Conservation (phyloP, 2,113 vertebrate genomes). For the Rhinichthys klamathensis region DNA sequence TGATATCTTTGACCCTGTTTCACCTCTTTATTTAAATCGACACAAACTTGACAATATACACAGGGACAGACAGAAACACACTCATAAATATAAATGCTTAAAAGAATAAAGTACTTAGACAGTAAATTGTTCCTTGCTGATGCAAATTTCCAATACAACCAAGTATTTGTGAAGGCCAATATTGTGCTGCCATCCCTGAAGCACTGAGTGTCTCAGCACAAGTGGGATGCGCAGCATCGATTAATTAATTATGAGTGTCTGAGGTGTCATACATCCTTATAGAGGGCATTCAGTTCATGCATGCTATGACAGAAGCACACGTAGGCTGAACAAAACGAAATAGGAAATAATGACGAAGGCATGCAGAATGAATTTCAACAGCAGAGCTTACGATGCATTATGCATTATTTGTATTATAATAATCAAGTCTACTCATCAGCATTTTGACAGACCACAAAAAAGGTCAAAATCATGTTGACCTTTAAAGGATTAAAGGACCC, state of each 20-base stretch:
- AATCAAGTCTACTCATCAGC: background rate
- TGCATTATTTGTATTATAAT: background rate
- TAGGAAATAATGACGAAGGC: background rate
- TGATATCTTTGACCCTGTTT: background rate
- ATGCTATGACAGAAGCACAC: background rate
- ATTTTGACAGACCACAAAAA: background rate
- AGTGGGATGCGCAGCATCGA: background rate
- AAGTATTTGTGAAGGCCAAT: background rate
- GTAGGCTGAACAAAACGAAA: conserved; percentile 27
- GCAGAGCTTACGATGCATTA: background rate
- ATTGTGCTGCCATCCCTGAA: background rate
- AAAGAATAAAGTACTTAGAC: background rate
- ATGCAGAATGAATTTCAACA: background rate
- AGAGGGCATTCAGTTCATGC: background rate
- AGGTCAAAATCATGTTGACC: background rate
- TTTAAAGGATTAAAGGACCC: background rate
- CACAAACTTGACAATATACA: background rate
- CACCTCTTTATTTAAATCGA: background rate
- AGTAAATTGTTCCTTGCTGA: background rate
- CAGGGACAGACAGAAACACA: background rate
- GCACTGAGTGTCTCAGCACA: background rate
- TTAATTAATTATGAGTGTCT: conserved; percentile 30
- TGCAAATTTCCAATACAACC: background rate
- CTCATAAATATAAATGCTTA: background rate
- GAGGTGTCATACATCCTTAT: conserved; percentile 15